Percentiles rank a stretch among this genome's conserved stretches.
Evolutionary conservation across 2,888 invertebrate genomes (phyloP).

Genomic region (Periphyllus acericola): DNA sequence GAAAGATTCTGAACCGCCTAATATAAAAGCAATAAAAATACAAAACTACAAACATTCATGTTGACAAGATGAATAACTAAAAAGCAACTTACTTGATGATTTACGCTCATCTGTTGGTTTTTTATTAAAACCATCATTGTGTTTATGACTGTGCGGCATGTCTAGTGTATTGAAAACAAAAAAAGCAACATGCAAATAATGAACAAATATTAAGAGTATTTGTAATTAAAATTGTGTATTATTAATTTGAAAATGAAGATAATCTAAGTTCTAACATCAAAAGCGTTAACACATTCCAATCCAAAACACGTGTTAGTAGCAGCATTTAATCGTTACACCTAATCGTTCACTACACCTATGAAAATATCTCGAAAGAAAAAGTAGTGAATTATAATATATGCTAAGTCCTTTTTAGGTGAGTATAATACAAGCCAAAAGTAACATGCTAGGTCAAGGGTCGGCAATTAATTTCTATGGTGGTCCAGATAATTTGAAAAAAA

Average conservation of each 20-base stretch:
- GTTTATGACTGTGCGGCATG: conserved; percentile 39
- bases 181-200: conserved; percentile 38
- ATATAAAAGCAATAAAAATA: conserved; percentile 51
- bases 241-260: too few species aligned
- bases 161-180: conserved; percentile 36
- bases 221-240: not conserved
- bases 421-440: too few species aligned
- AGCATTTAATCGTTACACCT: too few species aligned
- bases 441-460: too few species aligned
- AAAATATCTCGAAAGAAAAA: too few species aligned
- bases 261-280: not conserved
- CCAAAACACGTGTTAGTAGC: too few species aligned
- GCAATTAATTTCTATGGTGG: too few species aligned
- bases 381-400: too few species aligned
- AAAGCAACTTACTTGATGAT: conserved; percentile 63
- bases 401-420: too few species aligned
- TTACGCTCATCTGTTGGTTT: conserved; percentile 62
- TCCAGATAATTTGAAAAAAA: too few species aligned
- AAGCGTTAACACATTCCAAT: too few species aligned
- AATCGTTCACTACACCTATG: too few species aligned
- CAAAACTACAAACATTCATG: conserved; percentile 40
- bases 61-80: conserved; percentile 7
- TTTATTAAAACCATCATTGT: conserved; percentile 41
- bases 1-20: conserved; percentile 71
- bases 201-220: conserved; percentile 12